phyloP scores from a whole-genome alignment of 2,113 vertebrate species.

The Mionectes macconnelli region DNA sequence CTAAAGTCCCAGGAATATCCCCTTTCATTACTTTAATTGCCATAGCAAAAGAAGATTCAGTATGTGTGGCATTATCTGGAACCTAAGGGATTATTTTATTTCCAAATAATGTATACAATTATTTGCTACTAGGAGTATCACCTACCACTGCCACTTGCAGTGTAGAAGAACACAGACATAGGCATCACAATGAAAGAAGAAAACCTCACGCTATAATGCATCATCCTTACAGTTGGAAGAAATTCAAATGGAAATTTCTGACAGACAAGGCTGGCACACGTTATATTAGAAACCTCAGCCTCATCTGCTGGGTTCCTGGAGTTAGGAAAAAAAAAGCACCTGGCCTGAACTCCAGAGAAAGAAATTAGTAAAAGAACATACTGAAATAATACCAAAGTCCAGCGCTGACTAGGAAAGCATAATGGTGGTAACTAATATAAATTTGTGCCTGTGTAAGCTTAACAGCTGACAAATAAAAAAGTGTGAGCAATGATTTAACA shows the following conservation, averaged over 20 bases:
- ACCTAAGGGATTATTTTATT: neutral
- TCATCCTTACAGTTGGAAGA: neutral
- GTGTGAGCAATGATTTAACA: neutral
- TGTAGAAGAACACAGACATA: neutral
- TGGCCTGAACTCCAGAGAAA: neutral
- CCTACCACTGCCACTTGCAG: neutral
- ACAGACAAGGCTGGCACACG: neutral
- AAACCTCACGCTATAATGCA: neutral
- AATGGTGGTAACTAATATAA: neutral
- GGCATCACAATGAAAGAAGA: neutral
- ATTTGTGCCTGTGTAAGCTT: neutral
- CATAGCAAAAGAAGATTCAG: neutral
- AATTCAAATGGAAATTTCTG: neutral
- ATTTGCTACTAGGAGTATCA: neutral
- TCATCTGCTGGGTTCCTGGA: neutral
- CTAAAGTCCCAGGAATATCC: neutral
- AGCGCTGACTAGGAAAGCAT: fast-evolving
- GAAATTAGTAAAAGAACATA: neutral
- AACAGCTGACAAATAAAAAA: neutral
- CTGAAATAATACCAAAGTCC: neutral
- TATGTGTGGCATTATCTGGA: neutral
- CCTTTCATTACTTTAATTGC: neutral
- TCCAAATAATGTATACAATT: neutral
- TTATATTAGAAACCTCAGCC: neutral
- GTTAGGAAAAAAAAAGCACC: neutral